Percentiles rank a stretch among this genome's conserved stretches.
Evolutionary conservation across 2,888 invertebrate species (phyloP).

Genomic region (Meta bourneti): DNA sequence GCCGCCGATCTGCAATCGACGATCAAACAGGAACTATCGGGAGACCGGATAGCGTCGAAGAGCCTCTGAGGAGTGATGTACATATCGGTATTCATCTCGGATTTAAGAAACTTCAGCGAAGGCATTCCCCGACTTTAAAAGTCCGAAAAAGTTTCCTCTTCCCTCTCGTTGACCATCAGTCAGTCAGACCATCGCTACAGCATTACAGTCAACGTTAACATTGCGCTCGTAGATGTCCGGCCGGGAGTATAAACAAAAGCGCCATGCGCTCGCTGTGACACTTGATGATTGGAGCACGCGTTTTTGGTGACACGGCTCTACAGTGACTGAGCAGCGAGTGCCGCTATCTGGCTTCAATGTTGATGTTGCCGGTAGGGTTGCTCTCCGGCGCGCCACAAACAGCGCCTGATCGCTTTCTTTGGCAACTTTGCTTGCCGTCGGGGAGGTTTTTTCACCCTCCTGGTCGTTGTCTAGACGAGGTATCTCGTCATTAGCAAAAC

Average conservation of each 20-base stretch:
- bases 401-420: background rate
- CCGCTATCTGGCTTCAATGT: background rate
- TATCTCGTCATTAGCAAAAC: too few relatives aligned
- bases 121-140: slow-evolving; percentile 16
- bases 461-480: too few relatives aligned
- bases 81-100: slow-evolving; percentile 34
- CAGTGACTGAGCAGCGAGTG: slow-evolving; percentile 8
- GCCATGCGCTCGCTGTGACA: slow-evolving; percentile 26
- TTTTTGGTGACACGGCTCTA: background rate
- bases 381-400: background rate
- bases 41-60: slow-evolving; percentile 26
- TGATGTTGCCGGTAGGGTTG: slow-evolving; percentile 37
- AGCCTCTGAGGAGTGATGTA: slow-evolving; percentile 50
- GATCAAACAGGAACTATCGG: slow-evolving; percentile 16
- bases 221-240: too few relatives aligned
- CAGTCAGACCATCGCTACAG: background rate
- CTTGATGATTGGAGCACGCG: slow-evolving; percentile 2
- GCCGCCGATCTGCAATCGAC: slow-evolving; percentile 93
- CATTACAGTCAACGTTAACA: background rate
- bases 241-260: slow-evolving; percentile 4
- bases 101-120: background rate
- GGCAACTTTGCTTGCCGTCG: background rate
- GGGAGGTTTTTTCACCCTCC: background rate
- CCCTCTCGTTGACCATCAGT: background rate
- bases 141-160: background rate